Evolutionary conservation across 2,888 invertebrate genomes (phyloP), one percentile per base, ranked within the genome.

Genomic region (Idaea biselata): DNA sequence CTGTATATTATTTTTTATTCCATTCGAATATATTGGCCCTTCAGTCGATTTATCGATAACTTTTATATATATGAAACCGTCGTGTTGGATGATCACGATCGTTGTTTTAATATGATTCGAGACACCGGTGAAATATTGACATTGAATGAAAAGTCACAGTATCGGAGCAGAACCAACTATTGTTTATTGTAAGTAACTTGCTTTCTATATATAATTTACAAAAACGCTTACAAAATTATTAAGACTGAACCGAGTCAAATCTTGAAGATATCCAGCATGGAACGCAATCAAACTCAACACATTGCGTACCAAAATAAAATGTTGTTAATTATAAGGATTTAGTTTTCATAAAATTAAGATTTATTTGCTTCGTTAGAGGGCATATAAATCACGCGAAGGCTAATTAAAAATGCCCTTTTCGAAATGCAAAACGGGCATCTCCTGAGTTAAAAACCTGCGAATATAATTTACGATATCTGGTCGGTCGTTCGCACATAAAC

Each of bases 21-120:
- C 76, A 81, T 77, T 79, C 74, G 79, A 82, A 78, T 78, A 82
- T 82, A 78, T 77, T 77, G 80, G 73, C 73, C 72, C 73, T 76
- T 76, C 74, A 69, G 56, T 79, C 82, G 85, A 88, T 89, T 85
- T 87, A 88, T 88, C 84, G 88, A 86, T 87, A 88, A 83, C 79
- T 85, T 82, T 83, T 86, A 84, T 81, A 84, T 81, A 76, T 86
- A 83, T 83, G 80, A 86, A 83, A 77, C 79, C 81, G 81, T 87
- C 89, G 88, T 89, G 89, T 87, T 79, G 83, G 77, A 72, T 79
- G 88, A 87, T 89, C 89, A 88, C 91, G 90, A 89, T 87, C 82
- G 79, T 79, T 79, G 81, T 86, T 87, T 85, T 82, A 76, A 77
- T 72, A 70, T 76, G 72, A 77, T 73, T 78, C 76, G 73, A 75